Base-by-base conservation (phyloP, 2,113 vertebrate genomes). In the Centropus bengalensis region DNA sequence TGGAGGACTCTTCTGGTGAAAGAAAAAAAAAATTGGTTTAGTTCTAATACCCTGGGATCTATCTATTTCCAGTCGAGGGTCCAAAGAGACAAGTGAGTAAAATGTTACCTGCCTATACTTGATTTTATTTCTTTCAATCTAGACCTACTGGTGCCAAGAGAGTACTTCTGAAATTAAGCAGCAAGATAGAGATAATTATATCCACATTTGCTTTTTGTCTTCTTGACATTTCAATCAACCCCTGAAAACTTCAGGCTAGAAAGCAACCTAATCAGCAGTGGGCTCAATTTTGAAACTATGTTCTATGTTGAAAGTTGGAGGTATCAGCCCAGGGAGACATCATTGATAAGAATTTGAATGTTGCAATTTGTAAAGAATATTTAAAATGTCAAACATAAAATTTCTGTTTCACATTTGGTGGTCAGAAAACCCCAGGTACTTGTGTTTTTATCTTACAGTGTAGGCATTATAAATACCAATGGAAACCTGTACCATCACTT, bases 241-340 rank as follows among this genome's bases (percentile, higher is more conserved):
- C 88, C 44, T 73, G 76, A 94, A 83, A 81, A 76, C 22, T 70
- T 86, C 59, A 78, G 45, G 18, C 47, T 84, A 45, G 32, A 64
- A 85, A 67, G 21, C 42, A 92, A 69, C 32, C 19, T 81, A 78
- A 95, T 87, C 90, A 92, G 63, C 49, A 30, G 32, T 44, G 86
- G 45, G 52, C 28, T 89, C 52, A 69, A 70, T 87, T 95, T 93
- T 28, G 76, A 73, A 95, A 89, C 54, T 94, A 84, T 91, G 82
- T 82, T 82, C 73, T 86, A 2, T 92, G 74, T 92, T 88, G 66
- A 88, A 91, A 93, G 44, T 23, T 26, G 40, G 52, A 94, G 40
- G 6, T 51, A 88, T 88, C 38, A 26, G 69, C 45, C 77, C 44
- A 69, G 52, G 49, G 45, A 91, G 49, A 60, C 44, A 66, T 45